Evolutionary conservation across 1,140 invertebrate genomes (phyloP).

Genomic region (Ganaspis sp.): DNA sequence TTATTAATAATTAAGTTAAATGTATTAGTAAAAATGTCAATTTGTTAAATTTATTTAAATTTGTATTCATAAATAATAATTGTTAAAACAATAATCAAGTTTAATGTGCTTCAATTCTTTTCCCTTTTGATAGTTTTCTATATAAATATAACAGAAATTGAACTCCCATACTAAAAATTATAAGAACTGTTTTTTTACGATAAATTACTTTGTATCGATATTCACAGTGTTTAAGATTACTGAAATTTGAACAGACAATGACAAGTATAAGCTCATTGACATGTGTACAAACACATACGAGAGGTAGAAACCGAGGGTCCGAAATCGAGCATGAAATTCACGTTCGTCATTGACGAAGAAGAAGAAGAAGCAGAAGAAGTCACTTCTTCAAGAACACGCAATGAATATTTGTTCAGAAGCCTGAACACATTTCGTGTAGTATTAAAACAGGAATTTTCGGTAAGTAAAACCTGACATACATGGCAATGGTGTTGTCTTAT

Average conservation of each 20-base stretch:
- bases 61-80: too few species aligned
- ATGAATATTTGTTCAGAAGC: constrained; percentile 24
- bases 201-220: too few species aligned
- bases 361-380: constrained; percentile 11
- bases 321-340: constrained; percentile 21
- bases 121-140: too few species aligned
- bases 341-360: constrained; percentile 5
- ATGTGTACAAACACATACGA: not conserved
- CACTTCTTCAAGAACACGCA: constrained; percentile 11
- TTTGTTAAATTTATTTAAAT: too few species aligned
- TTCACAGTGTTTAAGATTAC: not conserved
- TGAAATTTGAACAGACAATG: constrained; percentile 11
- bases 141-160: too few species aligned
- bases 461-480: constrained; percentile 24
- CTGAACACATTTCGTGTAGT: not conserved
- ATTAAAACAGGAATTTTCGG: constrained; percentile 10
- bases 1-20: too few species aligned
- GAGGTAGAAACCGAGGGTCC: not conserved
- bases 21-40: too few species aligned
- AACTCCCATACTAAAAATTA: too few species aligned
- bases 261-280: not conserved
- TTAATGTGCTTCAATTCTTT: too few species aligned
- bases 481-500: not conserved
- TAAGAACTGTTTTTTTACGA: too few species aligned
- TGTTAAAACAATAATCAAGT: too few species aligned